phyloP scores from a whole-genome alignment of 2,113 vertebrate species.

The Hymenochirus boettgeri region DNA sequence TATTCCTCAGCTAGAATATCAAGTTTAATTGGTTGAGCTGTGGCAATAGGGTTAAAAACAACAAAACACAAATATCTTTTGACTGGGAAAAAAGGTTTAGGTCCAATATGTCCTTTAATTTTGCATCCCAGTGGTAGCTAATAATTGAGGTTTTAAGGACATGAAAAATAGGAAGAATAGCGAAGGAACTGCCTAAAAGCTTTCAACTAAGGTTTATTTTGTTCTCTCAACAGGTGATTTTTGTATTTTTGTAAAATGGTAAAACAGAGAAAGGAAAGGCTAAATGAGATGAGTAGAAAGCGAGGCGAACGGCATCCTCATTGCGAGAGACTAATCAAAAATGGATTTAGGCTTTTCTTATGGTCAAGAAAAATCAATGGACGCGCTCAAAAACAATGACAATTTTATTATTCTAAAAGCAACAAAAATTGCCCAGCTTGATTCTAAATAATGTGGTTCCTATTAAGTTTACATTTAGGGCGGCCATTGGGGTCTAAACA shows the following conservation, averaged over 20 bases:
- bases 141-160: slow-evolving; percentile 82
- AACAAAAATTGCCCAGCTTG: slow-evolving; percentile 45
- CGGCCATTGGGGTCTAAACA: not conserved
- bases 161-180: slow-evolving; percentile 59
- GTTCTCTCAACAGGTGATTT: slow-evolving; percentile 85
- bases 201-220: slow-evolving; percentile 73
- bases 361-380: slow-evolving; percentile 59
- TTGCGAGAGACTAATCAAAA: slow-evolving; percentile 69
- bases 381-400: slow-evolving; percentile 64
- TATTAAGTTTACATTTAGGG: not conserved
- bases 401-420: slow-evolving; percentile 48
- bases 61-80: slow-evolving; percentile 59
- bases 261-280: slow-evolving; percentile 54
- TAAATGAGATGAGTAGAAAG: slow-evolving; percentile 71
- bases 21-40: slow-evolving; percentile 94
- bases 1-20: slow-evolving; percentile 85
- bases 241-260: slow-evolving; percentile 50
- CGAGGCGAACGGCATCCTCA: slow-evolving; percentile 63
- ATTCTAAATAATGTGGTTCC: slow-evolving; percentile 41
- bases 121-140: slow-evolving; percentile 69
- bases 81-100: slow-evolving; percentile 76
- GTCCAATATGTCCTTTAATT: slow-evolving; percentile 79
- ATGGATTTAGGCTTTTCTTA: slow-evolving; percentile 53
- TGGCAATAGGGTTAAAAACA: slow-evolving; percentile 90
- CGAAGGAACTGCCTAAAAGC: slow-evolving; percentile 68